Evolutionary conservation across 2,113 vertebrate genomes (phyloP), one percentile per base, ranked within the genome.

Genomic region (Morone saxatilis): DNA sequence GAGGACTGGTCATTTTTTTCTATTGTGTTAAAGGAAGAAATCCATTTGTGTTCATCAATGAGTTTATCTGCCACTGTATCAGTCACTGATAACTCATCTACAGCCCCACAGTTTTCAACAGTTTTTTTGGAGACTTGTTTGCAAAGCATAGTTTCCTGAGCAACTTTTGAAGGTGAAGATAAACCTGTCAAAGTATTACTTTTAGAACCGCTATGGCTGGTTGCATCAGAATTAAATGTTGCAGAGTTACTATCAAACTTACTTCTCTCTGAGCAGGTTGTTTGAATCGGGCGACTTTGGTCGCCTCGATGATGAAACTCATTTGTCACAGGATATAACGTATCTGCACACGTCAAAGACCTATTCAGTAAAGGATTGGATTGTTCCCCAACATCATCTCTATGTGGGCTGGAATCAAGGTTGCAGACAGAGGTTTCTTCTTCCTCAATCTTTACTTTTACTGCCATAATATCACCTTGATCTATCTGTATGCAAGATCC

Each of bases 361-460:
- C 53, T 47, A 57, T 70, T 82, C 31, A 70, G 68, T 67, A 45
- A 59, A 77, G 12, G 13, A 56, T 47, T 71, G 66, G 14, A 41
- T 76, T 79, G 81, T 41, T 76, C 71, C 8, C 14, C 45, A 41
- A 40, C 59, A 72, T 75, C 50, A 45, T 76, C 69, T 69, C 57
- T 61, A 16, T 87, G 71, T 5, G 76, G 56, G 6, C 60, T 22
- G 14, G 81, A 56, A 68, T 81, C 80, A 72, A 89, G 8, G n/a
- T 53, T 83, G 67, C 69, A 89, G 19, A 94, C 38, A 10, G 88
- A 82, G 7, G 89, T 94, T 92, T 95, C 94, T 76, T 91, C 91
- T 57, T 95, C 93, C 54, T 93, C 91, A 38, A 81, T 75, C 77
- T 95, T 93, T 4, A 91, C 86, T 78, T 94, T 93, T 20, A 93